These are phyloP conservation scores for Allobates femoralis DNA, from an alignment of 2,797 vertebrate genomes.

Conservation along the genomic window DNA sequence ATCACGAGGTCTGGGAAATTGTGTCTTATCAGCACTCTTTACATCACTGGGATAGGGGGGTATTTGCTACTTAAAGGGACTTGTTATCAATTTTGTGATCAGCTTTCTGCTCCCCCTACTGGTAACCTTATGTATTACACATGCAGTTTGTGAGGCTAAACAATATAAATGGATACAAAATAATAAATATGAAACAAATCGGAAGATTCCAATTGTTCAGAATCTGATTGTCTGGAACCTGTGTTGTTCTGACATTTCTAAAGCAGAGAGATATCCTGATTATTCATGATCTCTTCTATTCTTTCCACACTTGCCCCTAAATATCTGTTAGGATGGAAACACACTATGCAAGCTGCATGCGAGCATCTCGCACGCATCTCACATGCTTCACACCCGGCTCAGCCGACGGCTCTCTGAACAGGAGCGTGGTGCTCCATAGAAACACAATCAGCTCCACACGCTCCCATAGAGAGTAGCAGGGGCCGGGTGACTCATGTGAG, in stretches of 20 bases:
- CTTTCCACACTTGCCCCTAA: not conserved
- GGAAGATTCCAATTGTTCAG: not conserved
- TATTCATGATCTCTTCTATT: not conserved
- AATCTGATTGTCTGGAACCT: not conserved
- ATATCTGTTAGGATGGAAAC: not conserved
- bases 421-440: too few relatives aligned
- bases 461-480: too few relatives aligned
- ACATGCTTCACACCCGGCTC: too few relatives aligned
- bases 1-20: not conserved
- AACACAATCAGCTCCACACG: too few relatives aligned
- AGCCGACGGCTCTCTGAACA: too few relatives aligned
- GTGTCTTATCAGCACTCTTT: not conserved
- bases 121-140: not conserved
- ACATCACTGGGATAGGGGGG: not conserved
- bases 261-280: not conserved
- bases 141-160: not conserved
- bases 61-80: not conserved
- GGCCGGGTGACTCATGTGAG: too few relatives aligned
- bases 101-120: conserved; percentile 25
- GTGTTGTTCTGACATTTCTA: not conserved
- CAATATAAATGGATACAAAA: too few relatives aligned
- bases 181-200: too few relatives aligned
- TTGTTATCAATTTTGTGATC: conserved; percentile 4
- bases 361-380: too few relatives aligned
- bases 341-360: too few relatives aligned